Evolutionary conservation across 2,888 invertebrate genomes (phyloP).

Genomic region (Archips crataeganus): DNA sequence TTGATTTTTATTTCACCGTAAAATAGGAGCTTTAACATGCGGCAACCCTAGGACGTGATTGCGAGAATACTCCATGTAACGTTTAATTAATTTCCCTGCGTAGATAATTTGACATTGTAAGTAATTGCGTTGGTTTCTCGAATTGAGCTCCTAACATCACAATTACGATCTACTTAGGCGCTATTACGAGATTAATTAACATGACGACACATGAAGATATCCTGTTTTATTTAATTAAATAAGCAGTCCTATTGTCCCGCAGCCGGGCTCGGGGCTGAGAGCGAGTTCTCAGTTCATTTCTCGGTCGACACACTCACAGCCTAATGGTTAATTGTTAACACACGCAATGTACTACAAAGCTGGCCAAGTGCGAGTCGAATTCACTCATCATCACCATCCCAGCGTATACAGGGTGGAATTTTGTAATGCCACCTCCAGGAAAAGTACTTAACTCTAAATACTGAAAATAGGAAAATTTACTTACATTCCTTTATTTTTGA

Average conservation of each 20-base stretch:
- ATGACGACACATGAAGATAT: not conserved
- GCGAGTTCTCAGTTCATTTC: no score
- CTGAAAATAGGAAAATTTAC: no score
- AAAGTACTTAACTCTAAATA: no score
- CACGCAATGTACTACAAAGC: no score
- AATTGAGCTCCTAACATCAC: constrained; percentile 5
- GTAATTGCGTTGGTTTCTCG: constrained; percentile 18
- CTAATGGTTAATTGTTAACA: no score
- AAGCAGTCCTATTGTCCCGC: not conserved
- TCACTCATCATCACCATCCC: no score
- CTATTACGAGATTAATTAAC: constrained; percentile 8
- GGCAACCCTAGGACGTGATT: constrained; percentile 23
- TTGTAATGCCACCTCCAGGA: no score
- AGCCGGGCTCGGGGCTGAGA: not conserved
- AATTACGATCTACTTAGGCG: constrained; percentile 4
- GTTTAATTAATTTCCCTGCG: constrained; percentile 21
- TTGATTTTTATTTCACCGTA: not conserved
- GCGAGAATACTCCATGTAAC: constrained; percentile 11
- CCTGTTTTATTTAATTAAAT: not conserved
- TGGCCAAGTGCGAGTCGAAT: no score
- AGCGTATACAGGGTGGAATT: no score
- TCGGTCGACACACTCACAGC: no score
- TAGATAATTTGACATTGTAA: constrained; percentile 27
- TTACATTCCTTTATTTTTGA: no score
- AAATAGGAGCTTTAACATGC: not conserved